Conservation (phyloP, 2,888 invertebrate species). For the Muscina levida region DNA sequence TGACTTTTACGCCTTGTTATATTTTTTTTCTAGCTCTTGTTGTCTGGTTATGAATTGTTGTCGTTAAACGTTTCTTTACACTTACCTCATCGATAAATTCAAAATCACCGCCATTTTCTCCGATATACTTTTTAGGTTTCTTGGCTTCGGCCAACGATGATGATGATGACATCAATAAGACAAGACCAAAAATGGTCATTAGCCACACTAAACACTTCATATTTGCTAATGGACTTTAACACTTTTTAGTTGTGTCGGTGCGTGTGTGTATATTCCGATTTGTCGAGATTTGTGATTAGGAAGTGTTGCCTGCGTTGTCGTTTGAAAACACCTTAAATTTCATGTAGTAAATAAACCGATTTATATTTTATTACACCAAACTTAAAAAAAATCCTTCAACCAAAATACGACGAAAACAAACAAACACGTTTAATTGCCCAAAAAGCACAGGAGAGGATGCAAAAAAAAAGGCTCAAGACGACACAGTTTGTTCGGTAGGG, state of each 20-base stretch:
- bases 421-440: slow-evolving; percentile 11
- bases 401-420: not conserved
- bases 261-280: not conserved
- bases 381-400: slow-evolving; percentile 12
- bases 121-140: slow-evolving; percentile 86
- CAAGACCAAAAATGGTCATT: slow-evolving; percentile 76
- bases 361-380: slow-evolving; percentile 11
- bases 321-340: slow-evolving; percentile 3
- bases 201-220: slow-evolving; percentile 78
- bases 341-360: slow-evolving; percentile 3
- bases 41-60: too few relatives aligned
- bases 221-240: slow-evolving; percentile 21
- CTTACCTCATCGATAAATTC: slow-evolving; percentile 90
- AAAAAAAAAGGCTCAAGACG: too few relatives aligned
- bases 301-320: not conserved
- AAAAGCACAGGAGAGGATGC: not conserved
- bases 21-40: too few relatives aligned
- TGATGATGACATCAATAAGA: slow-evolving; percentile 78
- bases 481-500: too few relatives aligned
- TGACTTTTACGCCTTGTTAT: too few relatives aligned
- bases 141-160: slow-evolving; percentile 79
- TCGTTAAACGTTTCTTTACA: too few relatives aligned
- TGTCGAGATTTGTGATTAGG: not conserved
- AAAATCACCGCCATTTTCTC: slow-evolving; percentile 85
- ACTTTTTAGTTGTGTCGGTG: slow-evolving; percentile 18